Percentiles rank a stretch among this genome's conserved stretches.
Conservation (phyloP, 2,888 invertebrate genomes). For the Stenotaenia linearis region DNA sequence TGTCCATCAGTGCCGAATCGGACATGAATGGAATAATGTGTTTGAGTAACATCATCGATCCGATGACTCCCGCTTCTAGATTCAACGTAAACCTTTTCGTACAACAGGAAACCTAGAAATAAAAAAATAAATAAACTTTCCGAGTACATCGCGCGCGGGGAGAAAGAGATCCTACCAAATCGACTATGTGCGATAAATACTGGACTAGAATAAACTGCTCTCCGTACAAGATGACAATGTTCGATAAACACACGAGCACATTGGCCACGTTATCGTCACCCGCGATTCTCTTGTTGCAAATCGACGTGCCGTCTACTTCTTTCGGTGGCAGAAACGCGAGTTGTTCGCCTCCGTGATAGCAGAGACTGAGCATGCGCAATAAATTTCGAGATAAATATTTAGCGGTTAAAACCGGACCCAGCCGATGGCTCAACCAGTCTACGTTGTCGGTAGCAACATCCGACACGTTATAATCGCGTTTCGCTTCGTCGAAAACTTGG, state of each 20-base stretch:
- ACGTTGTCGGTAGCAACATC: conserved; percentile 83
- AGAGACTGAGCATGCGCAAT: conserved; percentile 85
- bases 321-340: conserved; percentile 27
- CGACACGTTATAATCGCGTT: conserved; percentile 46
- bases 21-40: conserved; percentile 73
- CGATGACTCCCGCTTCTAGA: conserved; percentile 81
- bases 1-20: conserved; percentile 79
- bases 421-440: conserved; percentile 84
- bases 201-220: conserved; percentile 81
- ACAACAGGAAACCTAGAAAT: conserved; percentile 60
- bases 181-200: conserved; percentile 83
- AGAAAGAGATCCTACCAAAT: conserved; percentile 51
- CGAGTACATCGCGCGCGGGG: neutral
- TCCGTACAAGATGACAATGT: conserved; percentile 79
- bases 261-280: conserved; percentile 76
- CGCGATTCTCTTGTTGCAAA: conserved; percentile 44
- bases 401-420: conserved; percentile 91
- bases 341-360: conserved; percentile 75
- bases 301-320: neutral
- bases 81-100: conserved; percentile 72
- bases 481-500: neutral
- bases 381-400: conserved; percentile 84
- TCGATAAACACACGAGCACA: conserved; percentile 83
- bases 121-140: neutral
- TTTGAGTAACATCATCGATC: conserved; percentile 72